Base-by-base conservation (phyloP, 2,888 invertebrate species). In the Phyllotreta striolata region DNA sequence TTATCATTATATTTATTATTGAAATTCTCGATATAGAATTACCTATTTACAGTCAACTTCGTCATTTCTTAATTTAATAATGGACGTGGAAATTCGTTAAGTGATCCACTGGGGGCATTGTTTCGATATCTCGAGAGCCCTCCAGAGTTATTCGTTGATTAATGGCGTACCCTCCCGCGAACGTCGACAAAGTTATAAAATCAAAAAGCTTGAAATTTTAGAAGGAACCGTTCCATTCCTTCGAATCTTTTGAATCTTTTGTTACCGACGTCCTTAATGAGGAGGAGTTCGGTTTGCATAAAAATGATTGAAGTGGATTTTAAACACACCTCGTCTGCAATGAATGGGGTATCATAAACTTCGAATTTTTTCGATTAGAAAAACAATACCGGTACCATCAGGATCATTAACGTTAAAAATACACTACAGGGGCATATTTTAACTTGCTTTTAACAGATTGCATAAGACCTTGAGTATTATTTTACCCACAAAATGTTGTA, bases 11-110 rank as follows among this genome's bases (percentile, higher is more conserved):
- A 63, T 67, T 69, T 66, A 56, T 60, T 65, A 69, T 59, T 65
- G 55, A 65, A 69, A 69, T 66, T 65, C 66, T 58, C 55, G 44
- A 65, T 66, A 69, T 68, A 60, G 61, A 68, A 66, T 69, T 69
- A 67, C 69, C 66, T 66, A 69, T 67, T 69, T 64, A 66, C 60
- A 55, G 62, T 63, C 62, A 65, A 67, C 64, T 64, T 64, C 62
- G 57, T 66, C 64, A 62, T 62, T 62, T 67, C 66, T 64, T 67
- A 69, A 69, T 69, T 67, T 67, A 57, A 69, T 67, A 69, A 69
- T 67, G 69, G 66, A 52, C 64, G 67, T 64, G 56, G 62, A 65
- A 68, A 55, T 69, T 69, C 66, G 63, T 61, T 58, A 63, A 65
- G 64, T 65, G 66, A 64, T 67, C 63, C 58, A 57, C 54, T 49